A percentile compares a stretch with the other conserved stretches of the same genome.
phyloP scores from a whole-genome alignment of 2,113 vertebrate genomes.

The Mustelus asterias region DNA sequence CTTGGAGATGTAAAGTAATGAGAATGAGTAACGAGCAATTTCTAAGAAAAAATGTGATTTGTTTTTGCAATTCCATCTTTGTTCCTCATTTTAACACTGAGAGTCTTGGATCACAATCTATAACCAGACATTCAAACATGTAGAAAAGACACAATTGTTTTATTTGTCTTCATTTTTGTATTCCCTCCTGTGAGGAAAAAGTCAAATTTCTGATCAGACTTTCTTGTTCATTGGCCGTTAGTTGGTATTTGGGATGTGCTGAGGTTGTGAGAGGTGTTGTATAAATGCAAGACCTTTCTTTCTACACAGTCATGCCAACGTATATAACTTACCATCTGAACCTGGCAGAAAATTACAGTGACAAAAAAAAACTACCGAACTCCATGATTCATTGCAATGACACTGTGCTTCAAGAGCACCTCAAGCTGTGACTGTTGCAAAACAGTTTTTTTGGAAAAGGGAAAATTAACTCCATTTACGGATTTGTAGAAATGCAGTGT shows the following conservation, averaged over 20 bases:
- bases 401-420: neutral
- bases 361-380: neutral
- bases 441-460: neutral
- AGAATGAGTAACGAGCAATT: neutral
- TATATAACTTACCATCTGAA: neutral
- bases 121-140: neutral
- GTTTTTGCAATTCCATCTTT: neutral
- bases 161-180: neutral
- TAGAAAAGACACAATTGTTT: neutral
- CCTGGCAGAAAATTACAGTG: neutral
- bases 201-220: neutral
- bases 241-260: neutral
- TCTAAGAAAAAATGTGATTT: neutral
- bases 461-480: neutral
- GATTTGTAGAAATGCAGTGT: neutral
- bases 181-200: neutral
- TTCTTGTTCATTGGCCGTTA: neutral
- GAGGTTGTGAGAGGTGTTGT: neutral
- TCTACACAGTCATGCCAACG: neutral
- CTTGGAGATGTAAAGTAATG: neutral
- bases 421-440: neutral
- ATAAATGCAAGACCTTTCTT: neutral
- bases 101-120: neutral
- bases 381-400: neutral
- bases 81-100: neutral